Base-by-base conservation (phyloP, 2,888 invertebrate species). In the Scaptomyza reducta region DNA sequence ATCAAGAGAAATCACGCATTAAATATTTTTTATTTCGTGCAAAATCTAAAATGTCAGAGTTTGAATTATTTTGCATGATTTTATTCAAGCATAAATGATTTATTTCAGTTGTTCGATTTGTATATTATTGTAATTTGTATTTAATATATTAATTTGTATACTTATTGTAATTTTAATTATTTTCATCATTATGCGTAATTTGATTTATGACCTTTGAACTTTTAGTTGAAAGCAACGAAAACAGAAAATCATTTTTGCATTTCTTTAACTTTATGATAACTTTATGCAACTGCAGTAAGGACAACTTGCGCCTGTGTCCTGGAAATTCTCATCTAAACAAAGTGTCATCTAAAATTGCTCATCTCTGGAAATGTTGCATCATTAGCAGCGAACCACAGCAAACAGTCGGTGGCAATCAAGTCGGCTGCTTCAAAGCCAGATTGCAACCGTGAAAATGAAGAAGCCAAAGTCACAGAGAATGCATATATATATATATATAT, bases 301-400 rank as follows among this genome's bases (percentile, higher is more conserved):
- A 5, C 22, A 18, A 18, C 0, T 9, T 16, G 3, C 6, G 5
- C 0, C 25, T 11, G 25, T 11, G 25, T 1, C 6, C 10, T 6
- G 4, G 3, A 27, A 1, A 14, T 14, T 14, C n/a, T 6, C 25
- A 27, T 45, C 14, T 10, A 3, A 40, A 27, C 27, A 27, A 25
- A 16, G 13, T 22, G 2, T 2, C 27, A 14, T 2, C 14, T 44
- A 27, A 31, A 42, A 42, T 54, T 33, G 50, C 65, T 41, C 73
- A 77, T 72, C 65, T 61, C 73, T 65, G 47, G 9, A 25, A 22
- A 16, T 5, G 29, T 29, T 9, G 35, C 54, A 57, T 50, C 65
- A 42, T 71, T 71, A 57, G 64, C 14, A 25, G 22, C 22, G 6
- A 31, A 63, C 29, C 59, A 35, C 56, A 46, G 54, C 46, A 35